Base-by-base conservation (phyloP, 2,797 vertebrate species). In the Pachyuromys duprasi region DNA sequence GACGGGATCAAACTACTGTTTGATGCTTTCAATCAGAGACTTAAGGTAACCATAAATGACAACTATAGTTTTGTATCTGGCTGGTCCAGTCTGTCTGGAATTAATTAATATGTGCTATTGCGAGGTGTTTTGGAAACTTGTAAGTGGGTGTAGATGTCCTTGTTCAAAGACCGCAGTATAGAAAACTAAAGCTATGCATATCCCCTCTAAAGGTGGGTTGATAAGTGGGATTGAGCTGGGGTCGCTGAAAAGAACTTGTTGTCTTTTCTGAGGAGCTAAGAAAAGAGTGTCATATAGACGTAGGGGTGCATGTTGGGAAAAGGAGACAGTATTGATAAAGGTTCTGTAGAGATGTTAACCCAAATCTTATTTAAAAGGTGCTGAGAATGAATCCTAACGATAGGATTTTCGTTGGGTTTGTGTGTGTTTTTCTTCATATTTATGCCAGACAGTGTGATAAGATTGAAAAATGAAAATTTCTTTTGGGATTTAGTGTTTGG, bases 1-100 rank as follows among this genome's bases (percentile, higher is more conserved):
- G 99, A 99, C 99, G 99, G 99, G 98, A 99, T 99, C 99, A 99
- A 99, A 99, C 99, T 99, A 98, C 99, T 99, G 98, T 99, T 99
- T 99, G 99, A 99, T 98, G 99, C 99, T 99, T 99, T 99, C 98
- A 99, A 99, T 99, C 99, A 99, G 98, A 99, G 99, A 99, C 99
- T 99, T 97, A 99, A 99, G 99, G 99, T 99, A 97, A 99, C 96
- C 78, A 55, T 90, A 93, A 96, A 91, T 94, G 42, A 94, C 63
- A 94, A 60, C 36, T 86, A 18, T 95, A 91, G 55, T 93, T 95
- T 91, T 39, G 49, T 90, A 36, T 84, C 65, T 39, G 15, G 74
- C 65, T 90, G 24, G 72, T 28, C 90, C 92, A 86, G 92, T 93
- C 60, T 95, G 89, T 94, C 63, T 89, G 70, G 89, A 91, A 39